These are phyloP conservation scores for Leuciscus idus DNA, from an alignment of 2,113 vertebrate species.

Conservation along the genomic window DNA sequence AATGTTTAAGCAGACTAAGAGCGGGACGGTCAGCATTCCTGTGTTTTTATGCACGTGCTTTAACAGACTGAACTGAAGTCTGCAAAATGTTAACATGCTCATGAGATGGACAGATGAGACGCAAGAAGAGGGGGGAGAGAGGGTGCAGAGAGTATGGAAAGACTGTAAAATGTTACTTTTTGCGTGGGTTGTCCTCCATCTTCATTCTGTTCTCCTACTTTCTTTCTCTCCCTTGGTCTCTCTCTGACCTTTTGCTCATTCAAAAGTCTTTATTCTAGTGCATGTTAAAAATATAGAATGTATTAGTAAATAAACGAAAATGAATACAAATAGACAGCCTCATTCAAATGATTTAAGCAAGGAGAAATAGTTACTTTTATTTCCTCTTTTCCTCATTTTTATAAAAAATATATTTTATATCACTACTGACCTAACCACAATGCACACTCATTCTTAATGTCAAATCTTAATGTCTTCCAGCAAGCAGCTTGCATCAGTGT, in stretches of 20 bases:
- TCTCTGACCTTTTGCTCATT: slow-evolving; percentile 70
- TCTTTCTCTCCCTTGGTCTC: slow-evolving; percentile 62
- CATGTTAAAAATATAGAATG: slow-evolving; percentile 55
- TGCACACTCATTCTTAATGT: slow-evolving; percentile 62
- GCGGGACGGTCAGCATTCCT: slow-evolving; percentile 54
- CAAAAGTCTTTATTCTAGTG: slow-evolving; percentile 48
- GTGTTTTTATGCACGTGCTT: slow-evolving; percentile 30
- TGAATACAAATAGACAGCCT: background rate
- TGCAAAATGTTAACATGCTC: slow-evolving; percentile 72
- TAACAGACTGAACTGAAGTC: slow-evolving; percentile 56
- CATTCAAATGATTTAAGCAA: no score
- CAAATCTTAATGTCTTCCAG: slow-evolving; percentile 37
- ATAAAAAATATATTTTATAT: background rate
- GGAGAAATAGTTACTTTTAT: slow-evolving; percentile 13
- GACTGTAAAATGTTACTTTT: slow-evolving; percentile 77
- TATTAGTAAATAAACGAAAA: slow-evolving; percentile 35
- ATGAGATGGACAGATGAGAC: slow-evolving; percentile 72
- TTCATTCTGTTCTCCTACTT: slow-evolving; percentile 41
- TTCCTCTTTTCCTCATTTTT: slow-evolving; percentile 48
- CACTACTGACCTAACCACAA: slow-evolving; percentile 37
- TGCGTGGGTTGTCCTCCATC: slow-evolving; percentile 69
- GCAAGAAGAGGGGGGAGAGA: background rate
- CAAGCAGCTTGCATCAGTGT: slow-evolving; percentile 52
- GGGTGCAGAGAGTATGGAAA: slow-evolving; percentile 69
- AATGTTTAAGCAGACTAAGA: slow-evolving; percentile 78